A percentile compares a stretch with the other conserved stretches of the same genome.
Evolutionary conservation across 2,797 vertebrate species (phyloP).

Genomic region (Spinibarbus caldwelli): DNA sequence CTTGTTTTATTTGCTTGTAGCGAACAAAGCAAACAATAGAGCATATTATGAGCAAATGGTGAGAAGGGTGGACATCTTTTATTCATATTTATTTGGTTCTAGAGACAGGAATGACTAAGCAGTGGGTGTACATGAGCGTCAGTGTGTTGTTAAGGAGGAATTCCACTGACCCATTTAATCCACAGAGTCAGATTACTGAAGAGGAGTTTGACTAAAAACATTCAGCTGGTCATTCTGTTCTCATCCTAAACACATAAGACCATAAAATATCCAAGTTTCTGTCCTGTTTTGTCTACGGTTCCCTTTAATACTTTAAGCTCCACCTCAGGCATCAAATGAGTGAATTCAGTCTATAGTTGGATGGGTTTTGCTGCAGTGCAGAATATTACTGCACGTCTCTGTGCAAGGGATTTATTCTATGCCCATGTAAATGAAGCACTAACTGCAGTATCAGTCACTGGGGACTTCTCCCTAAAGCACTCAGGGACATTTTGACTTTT

Average conservation of each 20-base stretch:
- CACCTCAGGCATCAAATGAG: constrained; percentile 18
- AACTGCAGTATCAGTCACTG: constrained; percentile 39
- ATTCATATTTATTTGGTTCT: constrained; percentile 20
- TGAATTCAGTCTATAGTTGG: not conserved
- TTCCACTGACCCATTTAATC: constrained; percentile 24
- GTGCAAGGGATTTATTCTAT: constrained; percentile 36
- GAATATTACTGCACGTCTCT: constrained; percentile 33
- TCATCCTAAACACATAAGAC: not conserved
- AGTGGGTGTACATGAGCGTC: not conserved
- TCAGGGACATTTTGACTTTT: constrained; percentile 5
- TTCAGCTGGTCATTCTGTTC: not conserved
- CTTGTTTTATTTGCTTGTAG: constrained; percentile 6
- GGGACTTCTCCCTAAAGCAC: constrained; percentile 25
- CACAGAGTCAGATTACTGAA: constrained; percentile 2
- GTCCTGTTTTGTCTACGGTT: not conserved
- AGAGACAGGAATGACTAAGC: constrained; percentile 16
- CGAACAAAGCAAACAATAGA: constrained; percentile 7
- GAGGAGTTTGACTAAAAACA: constrained; percentile 4
- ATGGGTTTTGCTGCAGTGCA: constrained; percentile 53
- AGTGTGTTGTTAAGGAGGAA: constrained; percentile 22
- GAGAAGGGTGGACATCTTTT: constrained; percentile 49
- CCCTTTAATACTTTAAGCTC: constrained; percentile 30
- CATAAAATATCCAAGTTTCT: not conserved
- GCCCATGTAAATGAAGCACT: constrained; percentile 41
- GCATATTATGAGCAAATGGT: constrained; percentile 23